phyloP scores from a whole-genome alignment of 2,113 vertebrate genomes.

The Amphiprion ocellaris region DNA sequence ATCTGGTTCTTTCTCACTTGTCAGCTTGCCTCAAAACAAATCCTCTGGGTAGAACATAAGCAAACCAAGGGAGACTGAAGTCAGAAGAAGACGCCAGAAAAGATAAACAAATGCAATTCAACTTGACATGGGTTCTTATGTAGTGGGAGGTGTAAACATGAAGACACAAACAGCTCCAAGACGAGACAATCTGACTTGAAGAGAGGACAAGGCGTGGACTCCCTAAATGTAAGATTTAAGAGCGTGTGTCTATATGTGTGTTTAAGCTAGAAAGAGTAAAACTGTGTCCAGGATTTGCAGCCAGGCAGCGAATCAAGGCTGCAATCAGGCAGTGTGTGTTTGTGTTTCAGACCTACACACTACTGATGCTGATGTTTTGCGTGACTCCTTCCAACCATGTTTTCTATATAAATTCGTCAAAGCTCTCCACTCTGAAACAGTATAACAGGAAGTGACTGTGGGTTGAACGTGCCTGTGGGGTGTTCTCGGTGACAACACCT shows the following conservation, averaged over 20 bases:
- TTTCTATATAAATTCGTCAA: background rate
- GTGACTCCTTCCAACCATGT: background rate
- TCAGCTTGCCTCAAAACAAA: constrained; percentile 18
- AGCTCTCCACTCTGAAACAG: constrained; percentile 12
- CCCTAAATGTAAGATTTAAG: background rate
- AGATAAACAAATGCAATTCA: constrained; percentile 55
- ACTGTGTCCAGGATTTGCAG: constrained; percentile 51
- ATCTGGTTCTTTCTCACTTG: constrained; percentile 15
- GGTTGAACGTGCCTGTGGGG: constrained; percentile 52
- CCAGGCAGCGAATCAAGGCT: constrained; percentile 54
- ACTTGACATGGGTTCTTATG: constrained; percentile 45
- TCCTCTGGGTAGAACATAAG: constrained; percentile 31
- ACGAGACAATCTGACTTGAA: background rate
- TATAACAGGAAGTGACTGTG: constrained; percentile 37
- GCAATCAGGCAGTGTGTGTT: constrained; percentile 18
- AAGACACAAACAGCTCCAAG: constrained; percentile 19
- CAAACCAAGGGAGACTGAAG: constrained; percentile 18
- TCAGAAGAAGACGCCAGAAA: constrained; percentile 43
- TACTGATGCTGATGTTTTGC: background rate
- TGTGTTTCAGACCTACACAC: constrained; percentile 29
- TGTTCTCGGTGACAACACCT: constrained; percentile 50
- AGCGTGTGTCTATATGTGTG: constrained; percentile 10
- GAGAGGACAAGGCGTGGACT: constrained; percentile 29
- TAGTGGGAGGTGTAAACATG: constrained; percentile 22
- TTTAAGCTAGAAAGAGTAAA: constrained; percentile 42